A percentile compares a stretch with the other conserved stretches of the same genome.
These are phyloP conservation scores for Morone saxatilis DNA, from an alignment of 2,113 vertebrate genomes.

Conservation along the genomic window DNA sequence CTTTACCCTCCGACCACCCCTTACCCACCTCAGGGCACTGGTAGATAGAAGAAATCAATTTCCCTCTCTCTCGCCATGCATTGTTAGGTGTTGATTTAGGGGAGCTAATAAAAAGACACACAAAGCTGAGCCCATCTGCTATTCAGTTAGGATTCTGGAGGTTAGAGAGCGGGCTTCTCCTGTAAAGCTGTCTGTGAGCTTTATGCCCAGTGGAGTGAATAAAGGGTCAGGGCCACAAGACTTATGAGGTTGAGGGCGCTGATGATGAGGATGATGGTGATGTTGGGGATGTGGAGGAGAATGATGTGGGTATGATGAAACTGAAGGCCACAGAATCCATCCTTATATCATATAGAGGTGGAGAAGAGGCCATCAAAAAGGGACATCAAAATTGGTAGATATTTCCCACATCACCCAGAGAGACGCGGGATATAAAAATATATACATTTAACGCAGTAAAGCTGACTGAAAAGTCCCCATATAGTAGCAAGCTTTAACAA, in stretches of 20 bases:
- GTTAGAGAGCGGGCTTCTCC: slow-evolving; percentile 78
- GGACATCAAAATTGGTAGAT: slow-evolving; percentile 1
- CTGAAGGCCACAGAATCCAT: slow-evolving; percentile 54
- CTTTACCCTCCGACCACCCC: slow-evolving; percentile 72
- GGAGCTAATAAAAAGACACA: slow-evolving; percentile 83
- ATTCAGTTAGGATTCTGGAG: slow-evolving; percentile 78
- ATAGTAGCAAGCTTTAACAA: background rate
- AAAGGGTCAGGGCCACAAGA: slow-evolving; percentile 74
- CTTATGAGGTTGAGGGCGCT: slow-evolving; percentile 53
- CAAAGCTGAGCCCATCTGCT: slow-evolving; percentile 82
- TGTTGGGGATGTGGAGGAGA: slow-evolving; percentile 46
- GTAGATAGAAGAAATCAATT: slow-evolving; percentile 80
- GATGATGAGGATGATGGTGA: slow-evolving; percentile 65
- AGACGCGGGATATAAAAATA: slow-evolving; percentile 18
- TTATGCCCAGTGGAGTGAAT: slow-evolving; percentile 70
- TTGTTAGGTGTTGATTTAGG: slow-evolving; percentile 85
- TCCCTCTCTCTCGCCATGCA: slow-evolving; percentile 66
- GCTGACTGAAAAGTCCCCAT: background rate
- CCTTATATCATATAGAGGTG: slow-evolving; percentile 3
- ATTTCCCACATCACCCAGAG: slow-evolving; percentile 12
- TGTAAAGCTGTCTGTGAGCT: slow-evolving; percentile 79
- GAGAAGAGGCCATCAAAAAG: background rate
- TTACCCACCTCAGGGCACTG: slow-evolving; percentile 72
- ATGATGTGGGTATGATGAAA: slow-evolving; percentile 52
- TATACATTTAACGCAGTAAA: slow-evolving; percentile 5